Evolutionary conservation across 53 echinoderm and acorn worm species (phyloP), one percentile per base, ranked within the genome.

Genomic region (Echinarachnius parma): DNA sequence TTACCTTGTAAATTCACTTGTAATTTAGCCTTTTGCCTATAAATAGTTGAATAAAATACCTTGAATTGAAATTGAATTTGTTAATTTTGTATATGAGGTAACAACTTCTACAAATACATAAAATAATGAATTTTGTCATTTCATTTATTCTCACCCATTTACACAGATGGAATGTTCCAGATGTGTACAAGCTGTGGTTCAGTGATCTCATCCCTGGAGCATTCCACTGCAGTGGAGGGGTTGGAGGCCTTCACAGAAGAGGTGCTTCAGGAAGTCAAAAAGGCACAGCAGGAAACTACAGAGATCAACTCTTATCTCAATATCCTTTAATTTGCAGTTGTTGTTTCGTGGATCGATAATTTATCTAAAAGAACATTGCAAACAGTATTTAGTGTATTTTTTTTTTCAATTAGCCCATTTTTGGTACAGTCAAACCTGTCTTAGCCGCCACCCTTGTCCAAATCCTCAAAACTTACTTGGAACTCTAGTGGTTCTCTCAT

Each of bases 91-190:
- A n/a, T n/a, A n/a, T n/a, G n/a, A n/a, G n/a, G n/a, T n/a, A n/a
- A n/a, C n/a, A n/a, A n/a, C n/a, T n/a, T n/a, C n/a, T n/a, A n/a
- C n/a, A n/a, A n/a, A n/a, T n/a, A n/a, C n/a, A n/a, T n/a, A 16
- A 44, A 16, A 44, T 13, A 44, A 13, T 49, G 49, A 1, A 49
- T 15, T 49, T 7, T 49, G 22, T 49, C 0, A 49, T 49, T 4
- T 24, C 22, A 26, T 56, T 2, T 10, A n/a, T n/a, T n/a, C n/a
- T n/a, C n/a, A n/a, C 68, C 52, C 32, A 31, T 20, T 68, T 14
- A 55, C 2, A 27, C 57, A 72, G 72, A 72, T 72, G 56, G 42
- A 55, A 5, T 54, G 55, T 72, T 72, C 72, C 72, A 72, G 56
- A 72, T 18, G 36, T 72, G 72, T 44, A 33, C 23, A 36, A 55